A percentile compares a stretch with the other conserved stretches of the same genome.
These are phyloP conservation scores for Andrena chrysosceles DNA, from an alignment of 2,888 invertebrate species.

Conservation along the genomic window DNA sequence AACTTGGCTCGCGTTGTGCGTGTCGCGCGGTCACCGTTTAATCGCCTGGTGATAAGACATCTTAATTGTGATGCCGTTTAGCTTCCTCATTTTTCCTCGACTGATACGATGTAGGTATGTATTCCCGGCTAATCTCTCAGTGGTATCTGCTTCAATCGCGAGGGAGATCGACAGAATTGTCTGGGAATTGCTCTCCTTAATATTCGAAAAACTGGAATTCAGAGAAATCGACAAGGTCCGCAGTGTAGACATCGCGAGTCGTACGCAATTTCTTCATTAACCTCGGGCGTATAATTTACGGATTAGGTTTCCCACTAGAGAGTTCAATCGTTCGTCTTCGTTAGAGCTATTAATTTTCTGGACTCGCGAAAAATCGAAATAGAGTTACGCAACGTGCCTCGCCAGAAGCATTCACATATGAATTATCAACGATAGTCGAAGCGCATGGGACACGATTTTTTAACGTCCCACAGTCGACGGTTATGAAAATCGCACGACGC, in stretches of 20 bases:
- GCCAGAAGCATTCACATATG: conserved; percentile 7
- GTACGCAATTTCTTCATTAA: conserved; percentile 11
- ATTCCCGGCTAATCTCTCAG: neutral
- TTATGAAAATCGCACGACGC: conserved; percentile 20
- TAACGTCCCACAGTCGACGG: neutral
- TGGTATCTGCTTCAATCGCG: neutral
- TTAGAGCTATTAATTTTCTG: conserved; percentile 39
- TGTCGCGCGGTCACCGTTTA: conserved; percentile 40
- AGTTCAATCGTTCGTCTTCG: conserved; percentile 20
- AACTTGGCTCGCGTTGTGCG: conserved; percentile 42
- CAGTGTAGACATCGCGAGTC: conserved; percentile 11
- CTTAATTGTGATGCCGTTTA: conserved; percentile 46
- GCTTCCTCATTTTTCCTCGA: conserved; percentile 7
- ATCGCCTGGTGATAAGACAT: conserved; percentile 48
- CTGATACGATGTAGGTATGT: neutral
- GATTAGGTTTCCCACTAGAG: conserved; percentile 39
- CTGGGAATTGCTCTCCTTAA: neutral
- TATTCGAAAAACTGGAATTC: too few species aligned
- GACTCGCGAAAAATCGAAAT: conserved; percentile 7
- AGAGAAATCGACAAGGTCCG: neutral
- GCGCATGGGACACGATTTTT: conserved; percentile 1
- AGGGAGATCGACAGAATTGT: neutral
- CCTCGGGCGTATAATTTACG: conserved; percentile 9
- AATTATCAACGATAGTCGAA: conserved; percentile 3
- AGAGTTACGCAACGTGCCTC: conserved; percentile 11